Evolutionary conservation across 2,888 invertebrate species (phyloP).

Genomic region (Subacronicta megacephala): DNA sequence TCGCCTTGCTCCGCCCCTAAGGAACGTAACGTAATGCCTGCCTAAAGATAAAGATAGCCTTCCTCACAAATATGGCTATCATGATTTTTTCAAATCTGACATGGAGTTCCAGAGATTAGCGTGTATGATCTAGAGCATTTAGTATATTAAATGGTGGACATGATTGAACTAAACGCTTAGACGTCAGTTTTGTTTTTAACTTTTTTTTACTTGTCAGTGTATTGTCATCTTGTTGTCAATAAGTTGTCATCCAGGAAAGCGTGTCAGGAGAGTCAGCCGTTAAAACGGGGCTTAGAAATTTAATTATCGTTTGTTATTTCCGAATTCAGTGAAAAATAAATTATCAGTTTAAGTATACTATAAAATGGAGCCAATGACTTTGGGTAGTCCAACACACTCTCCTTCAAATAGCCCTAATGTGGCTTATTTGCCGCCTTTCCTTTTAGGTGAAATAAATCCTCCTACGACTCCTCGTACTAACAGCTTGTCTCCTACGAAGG

Average conservation of each 20-base stretch:
- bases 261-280: constrained; percentile 51
- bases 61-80: no score
- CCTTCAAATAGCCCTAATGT: constrained; percentile 91
- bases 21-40: no score
- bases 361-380: constrained; percentile 95
- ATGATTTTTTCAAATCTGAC: no score
- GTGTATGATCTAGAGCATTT: no score
- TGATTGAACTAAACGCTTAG: constrained; percentile 1
- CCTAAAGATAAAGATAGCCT: no score
- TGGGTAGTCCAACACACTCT: constrained; percentile 94
- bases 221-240: no score
- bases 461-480: constrained; percentile 89
- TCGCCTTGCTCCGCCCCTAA: no score
- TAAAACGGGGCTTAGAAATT: constrained; percentile 34
- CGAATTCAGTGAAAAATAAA: constrained; percentile 10
- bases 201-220: constrained; percentile 1
- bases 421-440: constrained; percentile 93
- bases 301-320: constrained; percentile 34
- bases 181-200: constrained; percentile 33
- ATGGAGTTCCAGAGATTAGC: no score
- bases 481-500: constrained; percentile 90
- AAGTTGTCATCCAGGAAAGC: constrained; percentile 22
- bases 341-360: constrained; percentile 6
- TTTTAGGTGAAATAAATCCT: constrained; percentile 92
- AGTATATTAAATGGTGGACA: no score